Base-by-base conservation (phyloP, 2,797 vertebrate genomes). In the Melanotaenia nigrans region DNA sequence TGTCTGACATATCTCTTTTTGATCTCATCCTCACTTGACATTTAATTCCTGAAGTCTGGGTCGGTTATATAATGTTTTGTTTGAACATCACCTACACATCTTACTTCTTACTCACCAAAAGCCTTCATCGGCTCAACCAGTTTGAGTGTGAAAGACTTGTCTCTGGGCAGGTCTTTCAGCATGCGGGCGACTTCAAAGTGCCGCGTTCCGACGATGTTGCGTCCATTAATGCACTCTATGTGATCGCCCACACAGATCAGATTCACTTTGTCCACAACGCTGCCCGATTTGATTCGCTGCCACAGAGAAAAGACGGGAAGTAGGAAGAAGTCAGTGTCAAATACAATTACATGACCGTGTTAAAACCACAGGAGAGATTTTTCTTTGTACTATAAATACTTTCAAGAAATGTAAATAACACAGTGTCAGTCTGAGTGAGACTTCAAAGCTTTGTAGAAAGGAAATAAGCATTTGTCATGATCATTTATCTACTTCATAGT, bases 171-270 rank as follows among this genome's bases (percentile, higher is more conserved):
- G 25, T 97, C 96, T 81, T 96, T 99, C 8, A 99, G 92, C 96
- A 96, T 97, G 85, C 95, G 96, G 45, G 97, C 98, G 38, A 99
- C 96, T 88, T 99, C 97, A 35, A 94, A 98, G 84, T 99, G 98
- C 65, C 96, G 95, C 24, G 89, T 93, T 14, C 95, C 94, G 0
- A 97, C 89, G 0, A 99, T 94, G 64, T 95, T 94, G 54, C 76
- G 94, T 57, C 96, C 97, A 30, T 99, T 99, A 59, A 99, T 96
- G 81, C 92, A 94, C 88, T 98, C 95, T 42, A 99, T 95, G 78
- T 99, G 97, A 88, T 99, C 98, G 3, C 98, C 98, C 53, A 97
- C 95, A 0, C 90, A 95, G 92, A 99, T 86, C 0, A 92, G 93
- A 93, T 97, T 98, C 77, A 94, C 95, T 30, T 88, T 85, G 79